Evolutionary conservation across 2,113 vertebrate genomes (phyloP).

Genomic region (Motacilla alba): DNA sequence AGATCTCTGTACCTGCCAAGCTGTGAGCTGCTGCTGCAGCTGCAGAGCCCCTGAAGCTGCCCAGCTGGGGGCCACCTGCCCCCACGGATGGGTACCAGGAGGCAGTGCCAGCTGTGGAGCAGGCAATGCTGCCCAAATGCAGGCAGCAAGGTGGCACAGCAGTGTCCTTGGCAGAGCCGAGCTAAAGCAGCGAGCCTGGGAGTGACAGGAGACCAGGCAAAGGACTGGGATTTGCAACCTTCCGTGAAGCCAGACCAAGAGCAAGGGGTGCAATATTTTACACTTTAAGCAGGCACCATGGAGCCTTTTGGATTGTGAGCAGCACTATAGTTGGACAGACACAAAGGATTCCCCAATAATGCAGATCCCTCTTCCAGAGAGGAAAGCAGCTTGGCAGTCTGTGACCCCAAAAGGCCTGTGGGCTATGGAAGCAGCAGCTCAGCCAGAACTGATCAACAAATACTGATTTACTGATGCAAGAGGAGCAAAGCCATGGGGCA

Average conservation of each 20-base stretch:
- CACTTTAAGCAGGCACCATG: neutral
- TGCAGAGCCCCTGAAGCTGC: neutral
- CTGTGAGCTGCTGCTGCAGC: neutral
- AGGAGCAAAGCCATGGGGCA: neutral
- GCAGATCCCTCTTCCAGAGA: neutral
- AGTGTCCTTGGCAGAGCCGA: neutral
- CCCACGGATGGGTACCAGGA: neutral
- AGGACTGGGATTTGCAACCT: neutral
- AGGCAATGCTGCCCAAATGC: neutral
- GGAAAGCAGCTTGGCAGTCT: neutral
- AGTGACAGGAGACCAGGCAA: neutral
- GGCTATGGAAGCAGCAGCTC: neutral
- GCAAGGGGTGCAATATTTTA: neutral
- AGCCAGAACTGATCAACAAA: neutral
- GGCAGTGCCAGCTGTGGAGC: fast-evolving
- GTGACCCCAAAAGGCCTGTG: neutral
- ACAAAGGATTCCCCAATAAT: neutral
- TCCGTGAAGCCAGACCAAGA: neutral
- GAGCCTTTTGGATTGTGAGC: neutral
- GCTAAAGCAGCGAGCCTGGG: fast-evolving
- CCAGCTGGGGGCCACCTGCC: neutral
- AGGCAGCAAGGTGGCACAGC: neutral
- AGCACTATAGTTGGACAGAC: neutral
- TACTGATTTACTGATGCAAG: neutral
- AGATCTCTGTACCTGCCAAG: neutral